phyloP scores from a whole-genome alignment of 2,888 invertebrate genomes.

The Latrodectus hesperus region DNA sequence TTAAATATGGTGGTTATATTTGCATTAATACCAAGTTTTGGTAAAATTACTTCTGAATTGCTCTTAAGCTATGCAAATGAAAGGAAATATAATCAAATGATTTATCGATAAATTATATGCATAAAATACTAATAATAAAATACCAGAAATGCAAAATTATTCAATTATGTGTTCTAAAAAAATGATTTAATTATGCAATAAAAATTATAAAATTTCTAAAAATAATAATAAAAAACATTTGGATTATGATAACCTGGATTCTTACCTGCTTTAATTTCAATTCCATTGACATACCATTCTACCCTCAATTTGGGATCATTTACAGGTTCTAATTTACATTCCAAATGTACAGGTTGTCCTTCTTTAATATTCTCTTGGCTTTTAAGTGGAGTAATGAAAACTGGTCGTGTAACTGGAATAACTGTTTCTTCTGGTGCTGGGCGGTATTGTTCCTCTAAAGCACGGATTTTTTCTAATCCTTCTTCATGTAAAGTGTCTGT shows the following conservation, averaged over 20 bases:
- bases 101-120: too few species aligned
- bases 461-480: slow-evolving; percentile 88
- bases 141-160: too few species aligned
- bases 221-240: too few species aligned
- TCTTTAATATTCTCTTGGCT: slow-evolving; percentile 91
- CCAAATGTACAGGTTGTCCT: slow-evolving; percentile 91
- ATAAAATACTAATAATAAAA: too few species aligned
- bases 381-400: slow-evolving; percentile 91
- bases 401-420: slow-evolving; percentile 78
- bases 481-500: slow-evolving; percentile 85
- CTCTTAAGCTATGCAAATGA: too few species aligned
- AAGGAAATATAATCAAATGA: too few species aligned
- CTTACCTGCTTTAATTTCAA: slow-evolving; percentile 83
- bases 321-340: slow-evolving; percentile 92
- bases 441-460: slow-evolving; percentile 85
- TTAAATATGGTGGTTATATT: too few species aligned
- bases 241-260: background rate
- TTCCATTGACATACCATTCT: slow-evolving; percentile 97
- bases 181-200: too few species aligned
- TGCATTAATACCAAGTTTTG: too few species aligned
- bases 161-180: too few species aligned
- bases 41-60: too few species aligned
- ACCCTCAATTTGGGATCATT: slow-evolving; percentile 90
- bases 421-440: slow-evolving; percentile 77
- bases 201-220: too few species aligned